Base-by-base conservation (phyloP, 2,888 invertebrate species). In the Macaria notata region DNA sequence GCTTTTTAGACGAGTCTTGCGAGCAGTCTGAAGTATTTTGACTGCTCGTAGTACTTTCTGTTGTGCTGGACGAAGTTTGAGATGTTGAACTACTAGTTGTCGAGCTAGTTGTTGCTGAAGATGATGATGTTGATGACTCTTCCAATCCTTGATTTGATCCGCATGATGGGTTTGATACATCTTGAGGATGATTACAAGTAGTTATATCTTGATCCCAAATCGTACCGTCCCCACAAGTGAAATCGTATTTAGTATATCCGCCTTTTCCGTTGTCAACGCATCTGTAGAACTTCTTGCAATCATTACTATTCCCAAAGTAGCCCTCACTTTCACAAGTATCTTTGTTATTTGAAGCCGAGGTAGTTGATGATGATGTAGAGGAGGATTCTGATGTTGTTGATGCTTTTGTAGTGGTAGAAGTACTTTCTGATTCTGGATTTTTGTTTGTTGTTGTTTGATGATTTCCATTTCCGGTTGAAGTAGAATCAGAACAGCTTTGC, bases 241-340 rank as follows among this genome's bases (percentile, higher is more conserved):
- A 95, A 9, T 94, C 93, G 68, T 93, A 94, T 76, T 92, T 93
- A 3, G 85, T 92, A 51, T 85, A 93, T 19, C 92, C 92, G 9
- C 93, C 93, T 58, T 93, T 93, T 42, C 93, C 93, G 70, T 93
- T 92, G 59, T 92, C 83, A 0, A 94, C 94, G 73, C 95, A 95
- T 43, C 95, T 92, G 71, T 94, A 94, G 78, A 95, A 95, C 71
- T 93, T 94, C 33, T 89, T 90, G 69, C 95, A 95, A 57, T 91
- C 73, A 45, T 90, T 84, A 3, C 93, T 92, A 73, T 94, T 89
- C 0, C 94, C 92, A 83, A 93, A 94, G 68, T 93, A 95, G 4
- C 95, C 95, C 76, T 93, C 93, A 29, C 81, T 78, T 7, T 84
- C 73, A 74, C 94, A 94, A 53, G 76, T 70, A 31, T 81, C 74